These are phyloP conservation scores for Enteromius afrohamiltoni DNA, from an alignment of 2,797 vertebrate species.

Conservation along the genomic window DNA sequence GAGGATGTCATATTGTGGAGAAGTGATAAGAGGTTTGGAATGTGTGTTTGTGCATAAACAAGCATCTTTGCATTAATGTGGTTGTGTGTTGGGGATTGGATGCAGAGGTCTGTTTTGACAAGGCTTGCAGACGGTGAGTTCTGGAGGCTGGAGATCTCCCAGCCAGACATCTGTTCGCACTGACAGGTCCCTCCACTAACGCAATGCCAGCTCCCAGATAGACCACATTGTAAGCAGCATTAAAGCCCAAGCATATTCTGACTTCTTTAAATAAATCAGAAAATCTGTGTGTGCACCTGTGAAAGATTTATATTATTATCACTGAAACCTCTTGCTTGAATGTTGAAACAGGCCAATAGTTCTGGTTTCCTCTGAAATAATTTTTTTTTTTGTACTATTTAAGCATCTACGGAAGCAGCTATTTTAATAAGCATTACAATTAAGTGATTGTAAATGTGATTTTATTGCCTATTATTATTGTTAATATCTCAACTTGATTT, in stretches of 20 bases:
- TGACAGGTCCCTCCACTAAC: conserved; percentile 15
- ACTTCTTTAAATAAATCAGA: conserved; percentile 70
- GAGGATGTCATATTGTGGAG: conserved; percentile 11
- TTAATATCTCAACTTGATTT: not conserved
- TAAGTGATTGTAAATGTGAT: not conserved
- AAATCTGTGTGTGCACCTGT: conserved; percentile 56
- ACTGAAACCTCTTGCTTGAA: conserved; percentile 44
- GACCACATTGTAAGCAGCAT: conserved; percentile 46
- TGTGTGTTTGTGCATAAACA: conserved; percentile 8
- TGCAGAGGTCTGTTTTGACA: conserved; percentile 31
- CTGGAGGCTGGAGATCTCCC: conserved; percentile 26
- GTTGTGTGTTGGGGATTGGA: conserved; percentile 3
- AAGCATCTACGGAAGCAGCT: not conserved
- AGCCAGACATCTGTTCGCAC: conserved; percentile 43
- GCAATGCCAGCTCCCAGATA: conserved; percentile 71
- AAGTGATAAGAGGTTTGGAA: conserved; percentile 18
- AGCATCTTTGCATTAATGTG: conserved; percentile 23
- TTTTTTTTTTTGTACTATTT: not conserved
- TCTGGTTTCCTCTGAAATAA: conserved; percentile 16
- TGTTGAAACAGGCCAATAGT: not conserved
- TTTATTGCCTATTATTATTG: not conserved
- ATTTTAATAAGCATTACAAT: not conserved
- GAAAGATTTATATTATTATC: conserved; percentile 51
- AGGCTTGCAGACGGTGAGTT: conserved; percentile 24
- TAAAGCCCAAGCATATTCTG: conserved; percentile 66